Conservation (phyloP, 2,888 invertebrate species). For the Aspidiotus destructor region DNA sequence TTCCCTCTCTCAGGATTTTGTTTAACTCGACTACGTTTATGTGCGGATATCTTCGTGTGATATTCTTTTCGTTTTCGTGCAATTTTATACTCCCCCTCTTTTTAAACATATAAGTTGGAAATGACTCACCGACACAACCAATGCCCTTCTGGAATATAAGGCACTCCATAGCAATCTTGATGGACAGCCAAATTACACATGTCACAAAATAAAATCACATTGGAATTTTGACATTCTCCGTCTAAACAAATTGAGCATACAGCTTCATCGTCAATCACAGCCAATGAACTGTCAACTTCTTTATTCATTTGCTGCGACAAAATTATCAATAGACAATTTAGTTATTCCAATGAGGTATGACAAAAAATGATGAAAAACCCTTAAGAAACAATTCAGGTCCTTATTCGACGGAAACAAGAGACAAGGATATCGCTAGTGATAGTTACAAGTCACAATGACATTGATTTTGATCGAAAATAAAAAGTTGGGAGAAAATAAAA, state of each 20-base stretch:
- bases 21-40: too few species aligned
- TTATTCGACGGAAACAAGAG: conserved; percentile 13
- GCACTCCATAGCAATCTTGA: conserved; percentile 97
- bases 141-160: conserved; percentile 93
- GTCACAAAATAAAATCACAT: conserved; percentile 97
- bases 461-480: too few species aligned
- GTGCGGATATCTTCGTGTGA: too few species aligned
- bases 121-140: conserved; percentile 70
- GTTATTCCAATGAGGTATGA: too few species aligned
- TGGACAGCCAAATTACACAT: conserved; percentile 99
- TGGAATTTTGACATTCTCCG: conserved; percentile 96
- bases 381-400: background rate
- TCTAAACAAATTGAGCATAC: conserved; percentile 99
- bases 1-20: too few species aligned
- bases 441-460: too few species aligned
- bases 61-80: too few species aligned
- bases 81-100: too few species aligned
- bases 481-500: too few species aligned
- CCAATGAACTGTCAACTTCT: conserved; percentile 40
- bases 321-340: conserved; percentile 3
- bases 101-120: too few species aligned
- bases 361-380: conserved; percentile 1
- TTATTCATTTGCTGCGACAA: conserved; percentile 35
- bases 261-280: conserved; percentile 91
- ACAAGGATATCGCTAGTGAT: too few species aligned